Percentiles rank a stretch among this genome's conserved stretches.
phyloP scores from a whole-genome alignment of 2,113 vertebrate species.

The Malurus cyaneus region DNA sequence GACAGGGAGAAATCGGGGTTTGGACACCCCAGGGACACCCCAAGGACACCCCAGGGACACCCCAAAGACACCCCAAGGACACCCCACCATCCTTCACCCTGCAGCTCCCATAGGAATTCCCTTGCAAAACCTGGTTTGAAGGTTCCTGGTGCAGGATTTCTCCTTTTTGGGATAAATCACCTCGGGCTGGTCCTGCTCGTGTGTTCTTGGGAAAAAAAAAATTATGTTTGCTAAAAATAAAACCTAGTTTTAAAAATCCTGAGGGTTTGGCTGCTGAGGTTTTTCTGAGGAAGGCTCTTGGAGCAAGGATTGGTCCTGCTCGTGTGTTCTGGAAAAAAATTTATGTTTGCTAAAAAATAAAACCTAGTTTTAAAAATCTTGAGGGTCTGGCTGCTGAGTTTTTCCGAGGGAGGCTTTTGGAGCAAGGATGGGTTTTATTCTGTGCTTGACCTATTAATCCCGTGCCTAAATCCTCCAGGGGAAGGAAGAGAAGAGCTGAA shows the following conservation, averaged over 20 bases:
- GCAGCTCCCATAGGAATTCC: accelerated
- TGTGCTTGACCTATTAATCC: neutral
- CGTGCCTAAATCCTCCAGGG: neutral
- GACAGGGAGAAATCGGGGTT: neutral
- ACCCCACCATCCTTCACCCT: neutral
- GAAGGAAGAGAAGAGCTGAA: neutral
- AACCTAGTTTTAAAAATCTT: neutral
- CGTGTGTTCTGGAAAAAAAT: neutral
- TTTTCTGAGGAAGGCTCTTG: neutral
- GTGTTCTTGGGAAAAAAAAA: neutral
- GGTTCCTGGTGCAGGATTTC: accelerated
- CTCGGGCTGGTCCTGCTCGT: neutral
- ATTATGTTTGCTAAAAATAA: slow-evolving; percentile 26
- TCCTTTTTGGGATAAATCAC: accelerated
- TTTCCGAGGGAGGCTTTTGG: neutral
- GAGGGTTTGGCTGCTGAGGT: neutral
- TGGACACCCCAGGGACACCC: accelerated
- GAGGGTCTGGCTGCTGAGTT: neutral
- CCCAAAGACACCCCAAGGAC: accelerated
- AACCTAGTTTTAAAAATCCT: neutral
- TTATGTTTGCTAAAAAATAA: slow-evolving; percentile 22
- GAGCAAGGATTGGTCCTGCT: neutral
- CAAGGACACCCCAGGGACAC: accelerated
- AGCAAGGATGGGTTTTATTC: neutral
- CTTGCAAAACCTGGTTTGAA: neutral